Conservation (phyloP, 1,140 invertebrate species). For the Microplitis mediator region DNA sequence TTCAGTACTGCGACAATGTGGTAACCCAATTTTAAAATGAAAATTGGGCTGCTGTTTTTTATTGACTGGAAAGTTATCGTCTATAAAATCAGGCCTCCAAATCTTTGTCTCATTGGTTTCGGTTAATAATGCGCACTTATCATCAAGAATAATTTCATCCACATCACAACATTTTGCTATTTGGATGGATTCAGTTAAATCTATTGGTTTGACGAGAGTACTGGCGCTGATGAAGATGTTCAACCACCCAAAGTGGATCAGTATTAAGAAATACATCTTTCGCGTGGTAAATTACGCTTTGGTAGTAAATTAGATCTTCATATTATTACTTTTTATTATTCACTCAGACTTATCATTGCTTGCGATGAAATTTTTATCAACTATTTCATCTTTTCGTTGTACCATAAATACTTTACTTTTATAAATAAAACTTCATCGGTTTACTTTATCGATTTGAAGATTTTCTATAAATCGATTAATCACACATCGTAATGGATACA, state of each 20-base stretch:
- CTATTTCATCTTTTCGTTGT: too few relatives aligned
- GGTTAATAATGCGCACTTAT: conserved; percentile 66
- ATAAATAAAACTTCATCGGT: too few relatives aligned
- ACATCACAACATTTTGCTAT: conserved; percentile 76
- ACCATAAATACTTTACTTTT: too few relatives aligned
- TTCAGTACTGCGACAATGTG: conserved; percentile 70
- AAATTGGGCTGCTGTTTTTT: conserved; percentile 33
- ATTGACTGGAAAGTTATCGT: conserved; percentile 29
- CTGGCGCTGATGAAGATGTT: conserved; percentile 34
- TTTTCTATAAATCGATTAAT: too few relatives aligned
- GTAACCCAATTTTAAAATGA: conserved; percentile 65
- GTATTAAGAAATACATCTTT: conserved; percentile 38
- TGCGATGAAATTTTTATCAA: too few relatives aligned
- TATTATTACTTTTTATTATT: too few relatives aligned
- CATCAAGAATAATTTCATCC: conserved; percentile 73
- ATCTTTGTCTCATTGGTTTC: conserved; percentile 62
- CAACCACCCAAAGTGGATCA: conserved; percentile 17
- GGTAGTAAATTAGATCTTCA: too few relatives aligned
- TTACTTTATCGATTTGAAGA: too few relatives aligned
- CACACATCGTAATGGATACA: too few relatives aligned
- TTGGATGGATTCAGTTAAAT: conserved; percentile 30
- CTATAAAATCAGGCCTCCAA: conserved; percentile 52
- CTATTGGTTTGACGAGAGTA: conserved; percentile 27
- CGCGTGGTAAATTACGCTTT: background rate
- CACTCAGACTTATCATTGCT: too few relatives aligned